Evolutionary conservation across 2,888 invertebrate genomes (phyloP).

Genomic region (Branchellion lobata): DNA sequence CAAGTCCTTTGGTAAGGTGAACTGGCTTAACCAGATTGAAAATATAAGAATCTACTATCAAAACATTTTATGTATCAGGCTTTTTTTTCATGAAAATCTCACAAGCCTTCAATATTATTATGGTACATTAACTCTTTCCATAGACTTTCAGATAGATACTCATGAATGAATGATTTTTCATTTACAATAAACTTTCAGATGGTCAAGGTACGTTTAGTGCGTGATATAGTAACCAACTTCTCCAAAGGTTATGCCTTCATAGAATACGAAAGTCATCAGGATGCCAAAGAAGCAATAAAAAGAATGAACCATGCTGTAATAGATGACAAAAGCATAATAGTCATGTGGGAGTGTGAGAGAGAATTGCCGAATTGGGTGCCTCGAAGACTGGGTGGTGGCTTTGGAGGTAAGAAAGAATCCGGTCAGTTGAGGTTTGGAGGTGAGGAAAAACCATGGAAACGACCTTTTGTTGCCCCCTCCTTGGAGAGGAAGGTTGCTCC

Average conservation of each 20-base stretch:
- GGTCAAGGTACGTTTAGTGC: constrained; percentile 66
- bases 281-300: constrained; percentile 61
- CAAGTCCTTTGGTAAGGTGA: constrained; percentile 70
- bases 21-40: not conserved
- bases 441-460: constrained; percentile 73
- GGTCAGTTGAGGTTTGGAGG: constrained; percentile 86
- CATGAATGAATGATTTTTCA: no score
- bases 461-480: constrained; percentile 48
- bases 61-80: not conserved
- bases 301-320: constrained; percentile 60
- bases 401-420: constrained; percentile 81
- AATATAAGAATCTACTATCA: no score
- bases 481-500: not conserved
- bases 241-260: constrained; percentile 82
- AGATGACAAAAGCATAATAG: constrained; percentile 72
- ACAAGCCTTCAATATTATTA: not conserved
- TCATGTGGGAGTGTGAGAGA: constrained; percentile 77
- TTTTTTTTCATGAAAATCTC: not conserved
- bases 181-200: no score
- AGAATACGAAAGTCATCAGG: constrained; percentile 71
- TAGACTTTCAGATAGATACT: no score
- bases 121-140: no score
- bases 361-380: constrained; percentile 76
- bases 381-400: constrained; percentile 80
- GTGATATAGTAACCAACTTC: constrained; percentile 79